Evolutionary conservation across 2,888 invertebrate genomes (phyloP), one percentile per base, ranked within the genome.

Genomic region (Timema cristinae): DNA sequence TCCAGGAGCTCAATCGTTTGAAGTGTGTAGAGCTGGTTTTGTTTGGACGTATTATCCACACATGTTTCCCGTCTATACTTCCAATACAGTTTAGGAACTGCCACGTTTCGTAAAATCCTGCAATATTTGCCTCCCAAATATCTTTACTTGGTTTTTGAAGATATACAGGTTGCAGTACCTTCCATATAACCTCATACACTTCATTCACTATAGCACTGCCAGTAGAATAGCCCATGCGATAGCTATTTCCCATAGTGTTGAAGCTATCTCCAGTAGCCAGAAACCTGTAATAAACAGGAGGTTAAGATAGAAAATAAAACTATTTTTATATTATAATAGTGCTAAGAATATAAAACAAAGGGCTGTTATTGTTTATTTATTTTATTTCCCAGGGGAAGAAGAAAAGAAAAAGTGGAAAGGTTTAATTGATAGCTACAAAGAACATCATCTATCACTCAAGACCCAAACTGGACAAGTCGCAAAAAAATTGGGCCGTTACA

Each of bases 41-140:
- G 16, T 16, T 61, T 7, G 7, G 61, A 13, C 8, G 32, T 61
- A 16, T 61, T n/a, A 61, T 16, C 13, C 13, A 6, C 48, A 61
- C 32, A 61, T 61, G 61, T 15, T 63, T 63, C 16, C 63, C 63
- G 63, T 13, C 63, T 47, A 63, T 63, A 48, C 63, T 63, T 15
- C 63, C 63, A 8, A 63, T 15, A 63, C 63, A 63, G 63, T 63
- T 15, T 48, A 16, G 63, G 16, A 10, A 13, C 47, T 63, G 16
- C 63, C 63, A 15, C 10, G 6, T 32, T 63, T 63, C 47, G 6
- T 48, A 15, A 63, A 6, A 63, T 63, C 63, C 63, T 63, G 1
- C 48, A 13, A 63, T 63, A 48, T 9, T 63, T 15, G 6, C 16
- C 9, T 63, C 63, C 63, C 63, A 63, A 10, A 63, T 63, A 7